Conservation (phyloP, 64 coral and sea anemone species). For the Pocillopora damicornis region DNA sequence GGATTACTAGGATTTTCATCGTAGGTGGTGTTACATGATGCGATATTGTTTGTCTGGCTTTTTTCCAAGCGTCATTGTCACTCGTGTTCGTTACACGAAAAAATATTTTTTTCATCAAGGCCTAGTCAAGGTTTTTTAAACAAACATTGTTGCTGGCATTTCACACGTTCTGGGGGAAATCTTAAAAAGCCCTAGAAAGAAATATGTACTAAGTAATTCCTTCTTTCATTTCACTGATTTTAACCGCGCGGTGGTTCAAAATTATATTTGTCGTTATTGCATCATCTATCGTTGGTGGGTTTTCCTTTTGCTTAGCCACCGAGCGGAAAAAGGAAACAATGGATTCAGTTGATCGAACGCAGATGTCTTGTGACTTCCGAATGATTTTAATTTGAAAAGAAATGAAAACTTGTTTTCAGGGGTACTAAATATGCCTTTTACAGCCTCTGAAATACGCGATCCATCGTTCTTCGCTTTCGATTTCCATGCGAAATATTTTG, state of each 20-base stretch:
- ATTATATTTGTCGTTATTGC: not conserved
- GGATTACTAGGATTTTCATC: not conserved
- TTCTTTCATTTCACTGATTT: not conserved
- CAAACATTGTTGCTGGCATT: not conserved
- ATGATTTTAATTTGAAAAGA: not conserved
- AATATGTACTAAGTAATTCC: not conserved
- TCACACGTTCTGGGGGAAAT: not conserved
- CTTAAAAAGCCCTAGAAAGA: not conserved
- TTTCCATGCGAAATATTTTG: not conserved
- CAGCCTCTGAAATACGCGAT: not conserved
- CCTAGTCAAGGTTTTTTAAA: not conserved
- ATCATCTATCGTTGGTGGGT: slow-evolving; percentile 21
- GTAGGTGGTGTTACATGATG: not conserved
- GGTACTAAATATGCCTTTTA: not conserved
- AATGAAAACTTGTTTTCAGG: not conserved
- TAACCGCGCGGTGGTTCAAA: not conserved
- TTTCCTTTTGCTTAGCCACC: not conserved
- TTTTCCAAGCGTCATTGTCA: not conserved
- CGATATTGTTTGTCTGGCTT: not conserved
- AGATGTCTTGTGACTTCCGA: slow-evolving; percentile 18
- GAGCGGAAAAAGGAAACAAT: not conserved
- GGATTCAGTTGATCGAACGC: not conserved
- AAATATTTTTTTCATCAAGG: not conserved
- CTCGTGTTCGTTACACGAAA: not conserved
- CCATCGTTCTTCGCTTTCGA: not conserved